These are phyloP conservation scores for Sander lucioperca DNA, from an alignment of 2,113 vertebrate genomes.

Conservation along the genomic window DNA sequence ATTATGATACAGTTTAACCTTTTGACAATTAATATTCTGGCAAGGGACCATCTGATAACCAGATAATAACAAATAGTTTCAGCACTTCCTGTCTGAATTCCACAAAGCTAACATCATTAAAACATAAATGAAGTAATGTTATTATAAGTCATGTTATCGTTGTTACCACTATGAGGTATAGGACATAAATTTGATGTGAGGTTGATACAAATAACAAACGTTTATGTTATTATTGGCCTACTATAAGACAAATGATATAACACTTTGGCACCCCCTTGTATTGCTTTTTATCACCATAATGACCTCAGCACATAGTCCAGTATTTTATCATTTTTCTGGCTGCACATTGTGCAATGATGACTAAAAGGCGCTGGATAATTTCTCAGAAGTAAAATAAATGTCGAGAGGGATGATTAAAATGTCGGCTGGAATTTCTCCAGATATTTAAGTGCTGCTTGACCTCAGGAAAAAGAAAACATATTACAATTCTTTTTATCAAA, in stretches of 20 bases:
- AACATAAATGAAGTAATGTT: background rate
- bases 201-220: background rate
- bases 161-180: background rate
- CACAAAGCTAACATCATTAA: background rate
- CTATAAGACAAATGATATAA: slow-evolving; percentile 4
- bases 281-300: slow-evolving; percentile 18
- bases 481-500: background rate
- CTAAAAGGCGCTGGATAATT: slow-evolving; percentile 27
- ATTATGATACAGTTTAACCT: too few relatives aligned
- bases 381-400: slow-evolving; percentile 48
- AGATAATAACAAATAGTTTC: background rate
- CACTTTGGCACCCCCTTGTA: background rate
- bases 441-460: slow-evolving; percentile 17
- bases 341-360: slow-evolving; percentile 11
- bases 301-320: slow-evolving; percentile 2
- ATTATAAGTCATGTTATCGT: background rate
- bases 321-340: slow-evolving; percentile 16
- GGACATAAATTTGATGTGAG: background rate
- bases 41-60: background rate
- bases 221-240: background rate
- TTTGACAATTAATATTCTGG: background rate
- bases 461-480: background rate
- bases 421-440: slow-evolving; percentile 19
- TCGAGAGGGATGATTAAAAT: slow-evolving; percentile 50
- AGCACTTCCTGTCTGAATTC: background rate